Percentiles rank a stretch among this genome's conserved stretches.
Evolutionary conservation across 1,140 invertebrate genomes (phyloP).

Genomic region (Melanaphis sacchari): DNA sequence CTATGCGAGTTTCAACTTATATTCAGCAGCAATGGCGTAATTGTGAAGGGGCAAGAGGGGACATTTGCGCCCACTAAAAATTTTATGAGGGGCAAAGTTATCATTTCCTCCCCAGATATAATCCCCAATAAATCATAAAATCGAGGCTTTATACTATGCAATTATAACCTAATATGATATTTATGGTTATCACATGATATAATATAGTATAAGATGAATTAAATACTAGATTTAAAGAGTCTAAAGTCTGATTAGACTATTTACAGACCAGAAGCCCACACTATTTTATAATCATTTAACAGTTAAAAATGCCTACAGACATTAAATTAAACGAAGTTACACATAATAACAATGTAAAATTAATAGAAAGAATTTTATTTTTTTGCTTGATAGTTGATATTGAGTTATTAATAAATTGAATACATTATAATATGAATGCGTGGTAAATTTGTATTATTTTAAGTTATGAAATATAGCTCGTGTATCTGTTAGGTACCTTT

Average conservation of each 20-base stretch:
- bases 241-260: not conserved
- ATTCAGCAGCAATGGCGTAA: no score
- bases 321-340: no score
- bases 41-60: no score
- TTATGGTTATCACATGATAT: not conserved
- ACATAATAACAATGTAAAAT: not conserved
- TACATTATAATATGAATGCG: not conserved
- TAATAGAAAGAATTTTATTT: not conserved
- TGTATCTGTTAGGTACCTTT: no score
- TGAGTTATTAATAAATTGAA: not conserved
- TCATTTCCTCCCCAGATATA: no score
- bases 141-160: fast-evolving
- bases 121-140: no score
- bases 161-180: not conserved
- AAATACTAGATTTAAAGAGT: not conserved
- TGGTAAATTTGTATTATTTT: no score
- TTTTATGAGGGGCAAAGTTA: no score
- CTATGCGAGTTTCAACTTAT: no score
- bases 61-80: no score
- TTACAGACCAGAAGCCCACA: not conserved
- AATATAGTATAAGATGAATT: not conserved
- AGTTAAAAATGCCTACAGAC: no score
- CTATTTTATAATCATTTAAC: not conserved
- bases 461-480: no score
- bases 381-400: not conserved